These are phyloP conservation scores for Zaprionus taronus DNA, from an alignment of 1,140 invertebrate genomes.

Conservation along the genomic window DNA sequence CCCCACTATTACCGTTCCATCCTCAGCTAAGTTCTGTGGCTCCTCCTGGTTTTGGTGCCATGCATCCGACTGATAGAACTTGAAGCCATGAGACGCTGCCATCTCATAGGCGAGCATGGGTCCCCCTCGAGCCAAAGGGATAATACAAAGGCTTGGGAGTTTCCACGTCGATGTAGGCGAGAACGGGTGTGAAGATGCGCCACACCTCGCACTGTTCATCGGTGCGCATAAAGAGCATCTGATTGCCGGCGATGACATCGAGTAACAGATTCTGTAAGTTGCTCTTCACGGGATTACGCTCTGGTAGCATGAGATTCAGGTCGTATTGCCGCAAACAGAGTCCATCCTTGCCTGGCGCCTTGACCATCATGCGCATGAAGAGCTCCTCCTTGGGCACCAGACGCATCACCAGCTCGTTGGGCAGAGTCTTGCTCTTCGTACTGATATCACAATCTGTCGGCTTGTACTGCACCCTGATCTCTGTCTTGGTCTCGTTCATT, in stretches of 20 bases:
- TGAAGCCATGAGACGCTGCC: constrained; percentile 52
- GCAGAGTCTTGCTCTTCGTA: constrained; percentile 1
- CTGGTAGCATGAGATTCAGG: constrained; percentile 39
- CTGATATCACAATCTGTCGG: constrained; percentile 39
- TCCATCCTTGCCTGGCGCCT: constrained; percentile 39
- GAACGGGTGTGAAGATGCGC: constrained; percentile 65
- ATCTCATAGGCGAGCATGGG: constrained; percentile 54
- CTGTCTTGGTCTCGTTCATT: constrained; percentile 60
- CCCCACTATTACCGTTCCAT: constrained; percentile 4
- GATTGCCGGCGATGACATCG: constrained; percentile 57
- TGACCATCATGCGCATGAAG: constrained; percentile 64
- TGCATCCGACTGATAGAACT: constrained; percentile 54
- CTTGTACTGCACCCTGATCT: constrained; percentile 69
- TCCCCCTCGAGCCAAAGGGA: constrained; percentile 59
- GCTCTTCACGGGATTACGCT: background rate
- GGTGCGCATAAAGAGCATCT: constrained; percentile 66
- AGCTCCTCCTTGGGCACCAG: constrained; percentile 54
- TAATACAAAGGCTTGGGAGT: constrained; percentile 55
- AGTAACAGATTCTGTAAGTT: constrained; percentile 37
- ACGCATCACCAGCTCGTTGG: constrained; percentile 63
- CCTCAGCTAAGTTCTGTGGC: background rate
- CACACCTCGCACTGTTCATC: constrained; percentile 72
- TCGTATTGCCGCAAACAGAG: constrained; percentile 53
- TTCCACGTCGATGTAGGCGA: constrained; percentile 48
- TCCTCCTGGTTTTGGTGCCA: constrained; percentile 50